Evolutionary conservation across 2,888 invertebrate species (phyloP), one percentile per base, ranked within the genome.

Genomic region (Lordiphosa fenestrarum): DNA sequence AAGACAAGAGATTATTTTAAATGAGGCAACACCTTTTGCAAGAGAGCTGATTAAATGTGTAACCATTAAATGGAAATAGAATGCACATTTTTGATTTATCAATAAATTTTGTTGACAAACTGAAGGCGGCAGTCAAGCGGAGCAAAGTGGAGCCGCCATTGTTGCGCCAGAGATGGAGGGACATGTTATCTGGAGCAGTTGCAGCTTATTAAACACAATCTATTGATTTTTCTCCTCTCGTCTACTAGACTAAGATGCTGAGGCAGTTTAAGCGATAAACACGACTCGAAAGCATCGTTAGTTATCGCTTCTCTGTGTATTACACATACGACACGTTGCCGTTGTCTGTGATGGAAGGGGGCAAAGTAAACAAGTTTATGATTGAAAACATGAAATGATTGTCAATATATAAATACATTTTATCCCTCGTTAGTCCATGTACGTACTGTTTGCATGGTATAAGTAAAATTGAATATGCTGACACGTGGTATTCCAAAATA

Each of bases 151-250:
- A 25, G 33, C 44, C 15, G 44, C 13, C 15, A 33, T 44, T 46
- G 23, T 38, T n/a, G 6, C 30, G 38, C 6, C 9, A 48, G 12
- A 30, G 19, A 23, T 53, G 12, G 35, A 37, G 13, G 69, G 60
- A 67, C 66, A 54, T 75, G 58, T 71, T 72, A 69, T 64, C 76
- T 66, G 64, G 57, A 69, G 64, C 62, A 75, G 65, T 67, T 75
- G 69, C 62, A 66, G 77, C 73, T 73, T 74, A 74, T 74, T 76
- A 76, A 72, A 73, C 63, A 62, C 66, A 60, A 66, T 73, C 57
- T 66, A 76, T 73, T 67, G 76, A 76, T 76, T 73, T 73, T 63
- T 48, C 23, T 35, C 35, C 21, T 15, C 33, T 15, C 10, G 7
- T 13, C 23, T 51, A 1, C 23, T 51, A 2, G 25, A 65, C 30